phyloP scores from a whole-genome alignment of 2,113 vertebrate species.

The Brachirus orientalis region DNA sequence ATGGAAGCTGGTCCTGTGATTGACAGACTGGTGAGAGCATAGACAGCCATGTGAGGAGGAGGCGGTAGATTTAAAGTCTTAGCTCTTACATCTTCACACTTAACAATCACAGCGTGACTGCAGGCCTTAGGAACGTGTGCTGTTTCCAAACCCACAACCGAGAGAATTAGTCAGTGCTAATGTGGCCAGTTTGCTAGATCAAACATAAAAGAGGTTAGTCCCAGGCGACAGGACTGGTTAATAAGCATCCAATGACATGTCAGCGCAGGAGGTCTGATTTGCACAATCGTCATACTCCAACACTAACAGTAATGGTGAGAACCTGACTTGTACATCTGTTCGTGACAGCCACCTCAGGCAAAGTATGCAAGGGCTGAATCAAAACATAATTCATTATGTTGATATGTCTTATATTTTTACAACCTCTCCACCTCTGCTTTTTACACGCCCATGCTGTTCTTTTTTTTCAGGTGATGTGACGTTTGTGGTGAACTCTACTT shows the following conservation, averaged over 20 bases:
- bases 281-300: constrained; percentile 70
- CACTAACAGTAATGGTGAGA: constrained; percentile 77
- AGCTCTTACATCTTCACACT: constrained; percentile 12
- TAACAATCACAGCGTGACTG: constrained; percentile 56
- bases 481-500: constrained; percentile 70
- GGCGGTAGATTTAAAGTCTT: constrained; percentile 33
- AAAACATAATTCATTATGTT: constrained; percentile 83
- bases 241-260: constrained; percentile 72
- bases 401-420: constrained; percentile 54
- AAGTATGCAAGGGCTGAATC: constrained; percentile 73
- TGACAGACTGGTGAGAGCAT: constrained; percentile 23
- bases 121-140: constrained; percentile 51
- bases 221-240: constrained; percentile 61
- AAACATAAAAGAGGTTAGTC: constrained; percentile 71
- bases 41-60: constrained; percentile 11
- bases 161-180: constrained; percentile 81
- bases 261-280: constrained; percentile 79
- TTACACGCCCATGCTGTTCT: background rate
- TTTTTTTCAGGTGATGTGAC: constrained; percentile 45
- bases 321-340: constrained; percentile 78
- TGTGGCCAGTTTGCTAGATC: constrained; percentile 78
- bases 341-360: constrained; percentile 73
- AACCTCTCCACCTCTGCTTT: constrained; percentile 13
- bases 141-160: constrained; percentile 70
- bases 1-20: background rate